Conservation (phyloP, 2,797 vertebrate species). For the Cirrhinus molitorella region DNA sequence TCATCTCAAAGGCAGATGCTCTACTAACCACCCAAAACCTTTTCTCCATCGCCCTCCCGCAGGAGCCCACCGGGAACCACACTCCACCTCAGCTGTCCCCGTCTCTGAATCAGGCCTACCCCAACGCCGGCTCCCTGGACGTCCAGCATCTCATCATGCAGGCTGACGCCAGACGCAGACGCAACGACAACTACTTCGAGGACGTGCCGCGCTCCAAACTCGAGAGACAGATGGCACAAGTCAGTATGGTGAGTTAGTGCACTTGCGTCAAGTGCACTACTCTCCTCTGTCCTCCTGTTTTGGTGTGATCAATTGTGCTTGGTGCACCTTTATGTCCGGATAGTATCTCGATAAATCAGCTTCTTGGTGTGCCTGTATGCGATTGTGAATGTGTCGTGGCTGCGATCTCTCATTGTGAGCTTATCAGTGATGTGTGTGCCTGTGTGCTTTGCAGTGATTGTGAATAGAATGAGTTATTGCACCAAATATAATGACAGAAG, state of each 20-base stretch:
- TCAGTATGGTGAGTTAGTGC: slow-evolving; percentile 85
- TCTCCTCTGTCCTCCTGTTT: not conserved
- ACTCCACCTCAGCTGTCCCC: slow-evolving; percentile 97
- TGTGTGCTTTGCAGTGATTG: slow-evolving; percentile 39
- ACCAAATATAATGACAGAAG: slow-evolving; percentile 33
- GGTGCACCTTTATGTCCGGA: not conserved
- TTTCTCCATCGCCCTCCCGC: slow-evolving; percentile 56
- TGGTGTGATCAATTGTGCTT: slow-evolving; percentile 20
- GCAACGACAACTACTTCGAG: slow-evolving; percentile 98
- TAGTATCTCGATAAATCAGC: slow-evolving; percentile 1
- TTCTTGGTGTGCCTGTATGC: not conserved
- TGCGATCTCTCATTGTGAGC: not conserved
- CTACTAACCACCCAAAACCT: not conserved
- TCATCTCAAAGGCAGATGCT: slow-evolving; percentile 1
- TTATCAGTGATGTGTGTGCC: slow-evolving; percentile 28
- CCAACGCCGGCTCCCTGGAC: slow-evolving; percentile 95
- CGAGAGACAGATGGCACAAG: slow-evolving; percentile 99
- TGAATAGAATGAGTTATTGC: slow-evolving; percentile 47
- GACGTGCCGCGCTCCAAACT: slow-evolving; percentile 98
- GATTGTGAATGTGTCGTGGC: slow-evolving; percentile 4
- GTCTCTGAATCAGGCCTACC: slow-evolving; percentile 94
- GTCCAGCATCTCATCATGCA: slow-evolving; percentile 99
- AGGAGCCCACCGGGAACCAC: slow-evolving; percentile 97
- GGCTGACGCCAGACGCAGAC: slow-evolving; percentile 97
- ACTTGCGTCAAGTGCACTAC: slow-evolving; percentile 15